phyloP scores from a whole-genome alignment of 2,888 invertebrate genomes.

The Xestoiulus laeticollis region DNA sequence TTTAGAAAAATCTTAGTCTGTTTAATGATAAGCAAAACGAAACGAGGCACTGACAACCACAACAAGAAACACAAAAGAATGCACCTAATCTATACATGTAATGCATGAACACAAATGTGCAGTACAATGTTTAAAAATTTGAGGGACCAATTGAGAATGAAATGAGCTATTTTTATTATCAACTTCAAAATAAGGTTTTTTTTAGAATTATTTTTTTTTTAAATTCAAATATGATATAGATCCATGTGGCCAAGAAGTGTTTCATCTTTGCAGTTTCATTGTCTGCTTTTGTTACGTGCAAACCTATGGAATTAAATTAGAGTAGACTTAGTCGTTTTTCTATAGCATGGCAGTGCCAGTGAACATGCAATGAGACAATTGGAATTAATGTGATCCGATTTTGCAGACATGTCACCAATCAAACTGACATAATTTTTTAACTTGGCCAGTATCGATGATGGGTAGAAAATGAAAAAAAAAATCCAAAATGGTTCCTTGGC shows the following conservation, averaged over 20 bases:
- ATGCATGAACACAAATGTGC: no score
- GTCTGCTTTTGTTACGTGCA: neutral
- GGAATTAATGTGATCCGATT: conserved; percentile 21
- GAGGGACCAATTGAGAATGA: neutral
- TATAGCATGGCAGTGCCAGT: neutral
- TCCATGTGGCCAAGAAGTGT: neutral
- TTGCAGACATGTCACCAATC: conserved; percentile 34
- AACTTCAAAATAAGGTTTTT: no score
- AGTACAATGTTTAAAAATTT: neutral
- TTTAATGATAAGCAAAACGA: neutral
- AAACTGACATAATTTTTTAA: neutral
- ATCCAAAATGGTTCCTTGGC: neutral
- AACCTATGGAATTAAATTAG: neutral
- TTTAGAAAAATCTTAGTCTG: neutral
- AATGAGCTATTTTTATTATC: neutral
- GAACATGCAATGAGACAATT: neutral
- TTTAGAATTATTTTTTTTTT: neutral
- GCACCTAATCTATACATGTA: no score
- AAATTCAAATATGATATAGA: neutral
- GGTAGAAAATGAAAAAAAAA: neutral
- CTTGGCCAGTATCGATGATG: conserved; percentile 19
- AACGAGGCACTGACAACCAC: neutral
- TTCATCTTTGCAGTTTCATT: neutral
- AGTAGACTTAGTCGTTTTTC: neutral
- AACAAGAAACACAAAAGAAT: neutral